phyloP scores from a whole-genome alignment of 2,797 vertebrate genomes.

The Coregonus suidteri region DNA sequence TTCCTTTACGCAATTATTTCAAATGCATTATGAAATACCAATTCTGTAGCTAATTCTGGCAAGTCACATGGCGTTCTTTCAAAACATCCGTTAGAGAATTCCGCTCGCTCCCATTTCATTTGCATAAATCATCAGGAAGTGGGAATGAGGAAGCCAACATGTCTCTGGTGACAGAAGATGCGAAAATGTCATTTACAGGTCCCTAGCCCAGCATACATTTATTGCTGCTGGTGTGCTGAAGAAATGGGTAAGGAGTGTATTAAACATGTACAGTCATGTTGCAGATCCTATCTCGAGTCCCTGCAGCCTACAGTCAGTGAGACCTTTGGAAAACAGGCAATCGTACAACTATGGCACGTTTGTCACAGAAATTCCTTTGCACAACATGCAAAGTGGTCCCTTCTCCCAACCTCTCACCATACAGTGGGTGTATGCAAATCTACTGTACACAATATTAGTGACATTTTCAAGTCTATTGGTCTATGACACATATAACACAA shows the following conservation, averaged over 20 bases:
- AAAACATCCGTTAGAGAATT: conserved; percentile 14
- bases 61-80: conserved; percentile 5
- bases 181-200: conserved; percentile 44
- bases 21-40: background rate
- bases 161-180: conserved; percentile 42
- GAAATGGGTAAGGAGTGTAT: conserved; percentile 9
- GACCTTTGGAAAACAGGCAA: background rate
- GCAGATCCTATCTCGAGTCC: conserved; percentile 2
- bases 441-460: background rate
- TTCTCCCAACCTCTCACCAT: background rate
- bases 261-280: background rate
- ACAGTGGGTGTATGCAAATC: no score
- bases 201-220: conserved; percentile 6
- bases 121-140: conserved; percentile 31
- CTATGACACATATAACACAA: background rate
- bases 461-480: background rate
- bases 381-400: background rate
- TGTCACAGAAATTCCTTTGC: background rate
- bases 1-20: background rate
- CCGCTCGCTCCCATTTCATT: conserved; percentile 3
- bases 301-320: background rate
- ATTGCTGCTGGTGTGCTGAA: conserved; percentile 5
- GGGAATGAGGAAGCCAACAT: conserved; percentile 18
- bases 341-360: background rate
- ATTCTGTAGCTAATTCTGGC: background rate